Base-by-base conservation (phyloP, 2,797 vertebrate genomes). In the Notolepis coatsorum region DNA sequence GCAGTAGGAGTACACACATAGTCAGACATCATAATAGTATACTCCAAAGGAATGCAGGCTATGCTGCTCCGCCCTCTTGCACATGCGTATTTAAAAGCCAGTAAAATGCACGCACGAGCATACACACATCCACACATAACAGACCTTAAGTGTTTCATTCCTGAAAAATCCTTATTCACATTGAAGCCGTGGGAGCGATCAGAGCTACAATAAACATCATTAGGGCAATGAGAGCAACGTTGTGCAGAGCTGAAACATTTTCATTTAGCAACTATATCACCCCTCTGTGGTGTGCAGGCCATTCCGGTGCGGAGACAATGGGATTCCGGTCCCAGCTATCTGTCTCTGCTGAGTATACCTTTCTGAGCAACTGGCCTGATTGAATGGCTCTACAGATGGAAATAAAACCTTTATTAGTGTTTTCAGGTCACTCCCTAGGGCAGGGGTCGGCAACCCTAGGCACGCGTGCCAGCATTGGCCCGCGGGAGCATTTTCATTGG, bases 341-440 rank as follows among this genome's bases (percentile, higher is more conserved):
- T 38, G 61, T 46, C 60, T 75, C 73, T 50, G 24, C 73, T 35
- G 30, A 77, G 51, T 54, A 21, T 17, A 42, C 62, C 71, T 65
- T 49, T 59, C 51, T 8, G 47, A 77, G 71, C 71, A 84, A 46
- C 75, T 60, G 68, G 38, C 59, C n/a, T n/a, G n/a, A n/a, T n/a
- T n/a, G n/a, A n/a, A n/a, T 3, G 68, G 25, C 65, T 63, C 35
- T n/a, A 59, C 51, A 53, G 41, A 70, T 72, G 68, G 73, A 35
- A 68, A 69, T 73, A 72, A 70, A 47, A 74, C 42, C 71, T 58
- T 82, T 82, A 80, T 89, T 81, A 88, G 35, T 65, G 66, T 73
- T 80, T 69, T 81, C 28, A 28, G 27, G 37, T 52, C 38, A 49
- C 62, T 62, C 55, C 31, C 54, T 33, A n/a, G n/a, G n/a, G n/a